Evolutionary conservation across 1,140 invertebrate genomes (phyloP).

Genomic region (Bradynema listronoti): DNA sequence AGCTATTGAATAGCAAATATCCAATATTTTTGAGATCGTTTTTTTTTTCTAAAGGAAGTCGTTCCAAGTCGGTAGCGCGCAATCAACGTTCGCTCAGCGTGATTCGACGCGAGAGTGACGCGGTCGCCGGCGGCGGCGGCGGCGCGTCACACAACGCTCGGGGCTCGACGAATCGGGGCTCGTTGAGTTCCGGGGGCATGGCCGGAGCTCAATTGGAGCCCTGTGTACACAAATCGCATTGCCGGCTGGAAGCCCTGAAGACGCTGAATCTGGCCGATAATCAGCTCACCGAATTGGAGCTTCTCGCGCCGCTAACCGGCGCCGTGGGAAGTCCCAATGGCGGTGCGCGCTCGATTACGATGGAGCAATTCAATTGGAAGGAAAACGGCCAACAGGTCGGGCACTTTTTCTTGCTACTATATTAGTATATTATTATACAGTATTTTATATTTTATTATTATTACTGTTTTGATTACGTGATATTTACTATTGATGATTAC

Average conservation of each 20-base stretch:
- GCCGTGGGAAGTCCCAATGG: slow-evolving; percentile 66
- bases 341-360: not conserved
- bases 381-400: slow-evolving; percentile 14
- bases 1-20: too few species aligned
- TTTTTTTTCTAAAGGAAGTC: slow-evolving; percentile 40
- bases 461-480: too few species aligned
- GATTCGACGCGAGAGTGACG: slow-evolving; percentile 27
- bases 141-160: too few species aligned
- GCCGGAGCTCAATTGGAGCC: slow-evolving; percentile 20
- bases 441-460: too few species aligned
- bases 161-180: slow-evolving; percentile 49
- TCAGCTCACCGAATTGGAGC: slow-evolving; percentile 63
- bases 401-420: not conserved
- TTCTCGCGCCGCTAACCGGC: slow-evolving; percentile 64
- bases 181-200: slow-evolving; percentile 38
- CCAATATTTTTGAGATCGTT: too few species aligned
- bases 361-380: slow-evolving; percentile 29
- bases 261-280: slow-evolving; percentile 81
- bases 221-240: slow-evolving; percentile 77
- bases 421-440: too few species aligned
- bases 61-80: slow-evolving; percentile 55
- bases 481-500: too few species aligned
- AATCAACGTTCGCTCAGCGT: slow-evolving; percentile 49
- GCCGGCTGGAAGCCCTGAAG: slow-evolving; percentile 71
- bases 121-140: not conserved